Base-by-base conservation (phyloP, 1,140 invertebrate genomes). In the Aradophagus sp. region DNA sequence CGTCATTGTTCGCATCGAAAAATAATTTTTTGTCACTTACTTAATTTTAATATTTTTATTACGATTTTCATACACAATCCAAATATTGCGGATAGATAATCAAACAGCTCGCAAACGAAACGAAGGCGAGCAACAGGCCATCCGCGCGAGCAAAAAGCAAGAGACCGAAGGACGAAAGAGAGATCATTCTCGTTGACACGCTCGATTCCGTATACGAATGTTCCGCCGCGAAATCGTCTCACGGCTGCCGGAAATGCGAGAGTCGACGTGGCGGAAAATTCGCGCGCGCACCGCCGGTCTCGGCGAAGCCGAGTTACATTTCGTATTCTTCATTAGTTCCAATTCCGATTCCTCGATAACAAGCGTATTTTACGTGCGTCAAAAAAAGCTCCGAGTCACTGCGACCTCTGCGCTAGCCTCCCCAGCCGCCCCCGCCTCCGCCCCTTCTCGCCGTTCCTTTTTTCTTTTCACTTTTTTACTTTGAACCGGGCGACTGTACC, bases 401-500 rank as follows among this genome's bases (percentile, higher is more conserved):
- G 36, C 16, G 15, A 5, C 26, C 34, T 16, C 20, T n/a, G 20
- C 20, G 5, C 29, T 31, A 6, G 5, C n/a, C 6, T 31, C 17
- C 12, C 27, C 23, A 1, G 14, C n/a, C 12, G 12, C 8, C 15
- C 14, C 8, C 11, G 14, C n/a, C 15, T 7, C 17, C 5, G 39
- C 36, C 14, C n/a, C 11, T 1, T 29, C 19, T 14, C 17, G 6
- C 7, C 11, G 26, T 4, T 32, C 20, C 19, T 39, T 52, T 35
- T 62, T 35, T 44, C 39, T n/a, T n/a, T 48, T 53, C 32, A 20
- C 45, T 39, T 61, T 68, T 68, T 61, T 68, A 59, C 55, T 68
- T 68, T 61, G 55, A 68, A 23, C 29, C 42, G 27, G 39, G 55
- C 52, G 58, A 70, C 56, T 70, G 50, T 58, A 23, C 45, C 52